Evolutionary conservation across 2,113 vertebrate species (phyloP).

Genomic region (Camelus bactrianus): DNA sequence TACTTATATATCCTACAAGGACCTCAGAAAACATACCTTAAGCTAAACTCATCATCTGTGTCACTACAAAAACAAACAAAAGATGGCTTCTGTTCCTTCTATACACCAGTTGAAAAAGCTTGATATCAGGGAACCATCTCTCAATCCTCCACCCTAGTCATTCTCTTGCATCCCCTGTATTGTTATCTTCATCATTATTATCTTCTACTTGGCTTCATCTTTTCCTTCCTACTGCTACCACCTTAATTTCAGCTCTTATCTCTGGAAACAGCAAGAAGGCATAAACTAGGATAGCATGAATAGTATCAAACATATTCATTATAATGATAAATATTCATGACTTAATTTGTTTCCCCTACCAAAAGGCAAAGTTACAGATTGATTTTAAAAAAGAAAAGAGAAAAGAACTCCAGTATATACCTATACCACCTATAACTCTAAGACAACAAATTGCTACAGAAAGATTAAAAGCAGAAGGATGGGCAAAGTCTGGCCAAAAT

Average conservation of each 20-base stretch:
- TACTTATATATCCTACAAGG: conserved; percentile 5
- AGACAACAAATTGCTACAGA: background rate
- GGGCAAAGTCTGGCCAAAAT: background rate
- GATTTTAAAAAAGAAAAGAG: background rate
- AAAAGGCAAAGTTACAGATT: conserved; percentile 4
- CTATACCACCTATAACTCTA: background rate
- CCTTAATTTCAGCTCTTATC: background rate
- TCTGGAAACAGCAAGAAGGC: conserved; percentile 38
- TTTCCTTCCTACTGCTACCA: conserved; percentile 27
- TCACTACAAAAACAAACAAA: conserved; percentile 40
- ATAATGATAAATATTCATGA: background rate
- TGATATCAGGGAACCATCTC: conserved; percentile 22
- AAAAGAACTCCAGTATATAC: background rate
- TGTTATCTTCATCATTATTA: background rate
- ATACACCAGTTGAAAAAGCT: background rate
- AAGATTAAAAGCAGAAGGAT: conserved; percentile 30
- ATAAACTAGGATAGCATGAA: conserved; percentile 55
- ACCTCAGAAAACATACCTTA: conserved; percentile 29
- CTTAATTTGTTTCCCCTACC: background rate
- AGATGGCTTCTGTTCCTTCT: background rate
- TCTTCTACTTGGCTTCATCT: background rate
- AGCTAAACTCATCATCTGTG: conserved; percentile 31
- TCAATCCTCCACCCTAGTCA: background rate
- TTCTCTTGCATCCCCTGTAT: background rate
- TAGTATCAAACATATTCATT: conserved; percentile 14